A percentile compares a stretch with the other conserved stretches of the same genome.
Evolutionary conservation across 2,888 invertebrate genomes (phyloP).

Genomic region (Tinea trinotella): DNA sequence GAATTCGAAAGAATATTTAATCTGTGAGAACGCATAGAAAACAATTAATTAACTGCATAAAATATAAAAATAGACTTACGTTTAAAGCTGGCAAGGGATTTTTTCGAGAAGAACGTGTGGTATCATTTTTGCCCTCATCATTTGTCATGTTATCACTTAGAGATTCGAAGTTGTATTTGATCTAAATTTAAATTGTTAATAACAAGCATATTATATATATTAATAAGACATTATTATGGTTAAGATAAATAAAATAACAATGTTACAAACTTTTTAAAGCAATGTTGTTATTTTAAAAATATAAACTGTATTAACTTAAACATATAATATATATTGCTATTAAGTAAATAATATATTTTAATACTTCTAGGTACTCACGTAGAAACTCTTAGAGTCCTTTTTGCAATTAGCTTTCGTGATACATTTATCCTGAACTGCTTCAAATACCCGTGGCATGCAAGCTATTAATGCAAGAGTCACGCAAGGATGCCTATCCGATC

Average conservation of each 20-base stretch:
- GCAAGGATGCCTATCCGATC: constrained; percentile 84
- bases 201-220: constrained; percentile 3
- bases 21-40: constrained; percentile 48
- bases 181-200: constrained; percentile 59
- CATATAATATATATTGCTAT: too few relatives aligned
- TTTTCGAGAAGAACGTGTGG: constrained; percentile 41
- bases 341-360: too few relatives aligned
- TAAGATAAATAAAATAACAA: neutral
- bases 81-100: constrained; percentile 83
- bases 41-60: constrained; percentile 21
- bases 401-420: constrained; percentile 88
- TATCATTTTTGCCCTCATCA: constrained; percentile 75
- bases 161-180: constrained; percentile 82
- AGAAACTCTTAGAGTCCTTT: constrained; percentile 87
- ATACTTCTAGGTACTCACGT: too few relatives aligned
- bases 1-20: constrained; percentile 78
- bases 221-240: neutral
- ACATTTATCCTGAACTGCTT: constrained; percentile 86
- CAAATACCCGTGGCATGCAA: constrained; percentile 85
- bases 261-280: neutral
- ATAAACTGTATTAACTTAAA: too few relatives aligned
- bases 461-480: constrained; percentile 85
- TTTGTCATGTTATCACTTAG: constrained; percentile 77
- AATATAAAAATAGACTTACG: constrained; percentile 68
- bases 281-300: too few relatives aligned